Evolutionary conservation across 2,888 invertebrate genomes (phyloP).

Genomic region (Lithophane ornitopus): DNA sequence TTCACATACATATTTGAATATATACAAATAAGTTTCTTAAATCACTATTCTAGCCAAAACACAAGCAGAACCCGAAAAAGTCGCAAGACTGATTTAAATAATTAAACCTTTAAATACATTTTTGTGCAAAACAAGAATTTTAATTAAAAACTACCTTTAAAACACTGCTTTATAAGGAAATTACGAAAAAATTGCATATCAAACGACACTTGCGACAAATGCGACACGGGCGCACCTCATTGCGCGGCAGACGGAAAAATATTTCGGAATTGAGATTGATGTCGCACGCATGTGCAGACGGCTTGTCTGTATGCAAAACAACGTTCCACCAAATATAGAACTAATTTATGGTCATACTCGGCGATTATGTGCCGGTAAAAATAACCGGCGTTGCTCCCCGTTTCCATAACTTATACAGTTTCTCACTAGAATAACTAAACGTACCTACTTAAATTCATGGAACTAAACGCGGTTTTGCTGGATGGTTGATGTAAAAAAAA

Average conservation of each 20-base stretch:
- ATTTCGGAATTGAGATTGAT: slow-evolving; percentile 90
- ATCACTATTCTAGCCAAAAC: background rate
- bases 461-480: slow-evolving; percentile 7
- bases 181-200: slow-evolving; percentile 56
- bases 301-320: slow-evolving; percentile 89
- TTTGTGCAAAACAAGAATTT: slow-evolving; percentile 6
- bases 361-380: slow-evolving; percentile 88
- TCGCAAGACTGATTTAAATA: slow-evolving; percentile 3
- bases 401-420: slow-evolving; percentile 83
- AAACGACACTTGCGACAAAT: slow-evolving; percentile 59
- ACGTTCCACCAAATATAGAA: slow-evolving; percentile 88
- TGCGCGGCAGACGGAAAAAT: slow-evolving; percentile 87
- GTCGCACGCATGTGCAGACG: slow-evolving; percentile 90
- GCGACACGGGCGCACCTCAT: slow-evolving; percentile 59
- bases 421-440: slow-evolving; percentile 71
- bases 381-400: slow-evolving; percentile 84
- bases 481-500: background rate
- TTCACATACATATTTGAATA: background rate
- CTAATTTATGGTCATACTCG: slow-evolving; percentile 90
- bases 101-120: background rate
- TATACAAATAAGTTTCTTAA: background rate
- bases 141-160: slow-evolving; percentile 21
- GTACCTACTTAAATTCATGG: slow-evolving; percentile 28
- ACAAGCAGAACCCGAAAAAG: background rate
- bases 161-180: slow-evolving; percentile 34